A percentile compares a stretch with the other conserved stretches of the same genome.
phyloP scores from a whole-genome alignment of 2,113 vertebrate genomes.

The Dipodomys ordii region DNA sequence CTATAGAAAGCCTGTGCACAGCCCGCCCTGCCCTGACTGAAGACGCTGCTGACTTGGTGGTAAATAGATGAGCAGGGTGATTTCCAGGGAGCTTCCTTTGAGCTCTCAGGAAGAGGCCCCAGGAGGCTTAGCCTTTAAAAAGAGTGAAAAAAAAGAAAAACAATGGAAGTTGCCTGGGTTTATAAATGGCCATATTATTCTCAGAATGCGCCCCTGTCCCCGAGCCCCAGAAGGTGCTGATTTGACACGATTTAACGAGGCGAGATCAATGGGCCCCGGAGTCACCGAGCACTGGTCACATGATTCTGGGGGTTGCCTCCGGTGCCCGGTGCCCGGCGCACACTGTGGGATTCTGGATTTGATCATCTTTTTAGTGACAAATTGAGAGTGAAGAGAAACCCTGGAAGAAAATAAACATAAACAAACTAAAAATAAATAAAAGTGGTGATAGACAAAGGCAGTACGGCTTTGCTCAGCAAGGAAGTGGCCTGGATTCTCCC shows the following conservation, averaged over 20 bases:
- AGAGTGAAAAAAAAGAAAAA: neutral
- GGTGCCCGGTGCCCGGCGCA: rapidly evolving
- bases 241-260: neutral
- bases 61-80: neutral
- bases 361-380: neutral
- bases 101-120: rapidly evolving
- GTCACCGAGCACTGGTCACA: rapidly evolving
- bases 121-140: neutral
- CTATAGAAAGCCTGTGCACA: rapidly evolving
- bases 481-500: rapidly evolving
- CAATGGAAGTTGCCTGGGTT: slow-evolving; percentile 14
- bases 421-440: neutral
- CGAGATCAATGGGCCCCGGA: neutral
- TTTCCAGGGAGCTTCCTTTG: neutral
- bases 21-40: neutral
- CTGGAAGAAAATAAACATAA: neutral
- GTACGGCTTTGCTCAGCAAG: rapidly evolving
- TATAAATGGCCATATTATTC: slow-evolving; percentile 29
- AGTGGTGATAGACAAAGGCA: neutral
- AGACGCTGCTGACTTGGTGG: neutral
- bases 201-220: neutral
- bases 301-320: rapidly evolving
- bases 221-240: neutral
- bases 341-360: rapidly evolving
- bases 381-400: neutral